These are phyloP conservation scores for Lycopodina hypogea DNA, from an alignment of 37 sponge, comb jelly and placozoan genomes.

Conservation along the genomic window DNA sequence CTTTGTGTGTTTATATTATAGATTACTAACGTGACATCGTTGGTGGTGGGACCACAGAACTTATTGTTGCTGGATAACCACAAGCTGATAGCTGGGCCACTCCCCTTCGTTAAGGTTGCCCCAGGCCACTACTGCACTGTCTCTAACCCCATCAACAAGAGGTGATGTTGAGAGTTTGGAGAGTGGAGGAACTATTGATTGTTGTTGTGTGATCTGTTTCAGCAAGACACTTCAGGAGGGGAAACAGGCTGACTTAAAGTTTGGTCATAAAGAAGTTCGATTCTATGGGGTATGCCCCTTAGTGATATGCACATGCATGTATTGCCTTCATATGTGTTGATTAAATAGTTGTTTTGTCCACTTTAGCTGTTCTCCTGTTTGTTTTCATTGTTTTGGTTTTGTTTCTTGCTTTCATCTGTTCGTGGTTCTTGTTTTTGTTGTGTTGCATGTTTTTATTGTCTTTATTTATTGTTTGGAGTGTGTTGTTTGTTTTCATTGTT, in stretches of 20 bases:
- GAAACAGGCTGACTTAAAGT: conserved; percentile 61
- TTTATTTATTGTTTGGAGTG: neutral
- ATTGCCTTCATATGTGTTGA: neutral
- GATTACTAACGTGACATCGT: conserved; percentile 80
- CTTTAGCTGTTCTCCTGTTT: too few relatives aligned
- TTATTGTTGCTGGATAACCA: conserved; percentile 81
- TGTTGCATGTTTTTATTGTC: neutral
- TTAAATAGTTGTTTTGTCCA: neutral
- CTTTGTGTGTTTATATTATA: conserved; percentile 7
- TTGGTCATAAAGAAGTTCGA: conserved; percentile 78
- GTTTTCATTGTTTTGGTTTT: neutral
- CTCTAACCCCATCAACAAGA: conserved; percentile 63
- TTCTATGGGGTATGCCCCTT: conserved; percentile 56
- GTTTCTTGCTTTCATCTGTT: neutral
- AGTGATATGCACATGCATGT: neutral
- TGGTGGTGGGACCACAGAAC: conserved; percentile 85
- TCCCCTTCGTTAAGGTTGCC: conserved; percentile 69
- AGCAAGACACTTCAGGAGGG: conserved; percentile 69
- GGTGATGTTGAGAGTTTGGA: conserved; percentile 9
- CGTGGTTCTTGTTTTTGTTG: neutral
- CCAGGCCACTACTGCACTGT: conserved; percentile 80
- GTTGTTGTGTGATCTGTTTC: neutral
- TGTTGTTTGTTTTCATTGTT: neutral
- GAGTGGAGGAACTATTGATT: neutral
- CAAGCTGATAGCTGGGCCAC: conserved; percentile 65